Evolutionary conservation across 2,113 vertebrate species (phyloP).

Genomic region (Psilopogon haemacephalus): DNA sequence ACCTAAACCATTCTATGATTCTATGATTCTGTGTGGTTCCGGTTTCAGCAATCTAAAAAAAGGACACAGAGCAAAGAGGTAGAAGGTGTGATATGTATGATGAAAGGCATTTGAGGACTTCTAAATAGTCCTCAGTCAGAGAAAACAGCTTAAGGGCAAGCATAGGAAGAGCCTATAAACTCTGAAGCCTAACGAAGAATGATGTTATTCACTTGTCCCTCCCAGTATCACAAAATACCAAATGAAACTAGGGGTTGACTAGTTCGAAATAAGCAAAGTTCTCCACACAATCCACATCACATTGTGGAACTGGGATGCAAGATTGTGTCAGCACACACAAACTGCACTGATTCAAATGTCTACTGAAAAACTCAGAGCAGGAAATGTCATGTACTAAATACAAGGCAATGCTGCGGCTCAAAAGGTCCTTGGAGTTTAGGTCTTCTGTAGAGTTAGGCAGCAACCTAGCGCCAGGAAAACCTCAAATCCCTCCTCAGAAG

Average conservation of each 20-base stretch:
- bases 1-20: no score
- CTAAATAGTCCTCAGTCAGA: not conserved
- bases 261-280: not conserved
- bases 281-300: not conserved
- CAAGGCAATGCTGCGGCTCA: not conserved
- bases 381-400: not conserved
- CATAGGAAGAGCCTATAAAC: not conserved
- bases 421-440: not conserved
- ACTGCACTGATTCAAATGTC: not conserved
- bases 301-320: not conserved
- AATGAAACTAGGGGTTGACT: not conserved
- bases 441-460: not conserved
- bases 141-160: not conserved
- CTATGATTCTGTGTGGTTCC: not conserved
- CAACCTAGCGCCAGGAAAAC: not conserved
- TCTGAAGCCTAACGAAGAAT: not conserved
- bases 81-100: not conserved
- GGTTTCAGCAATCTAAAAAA: not conserved
- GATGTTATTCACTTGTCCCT: not conserved
- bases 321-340: not conserved
- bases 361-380: not conserved
- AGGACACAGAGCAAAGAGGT: not conserved
- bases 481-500: not conserved
- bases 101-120: constrained; percentile 21
- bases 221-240: not conserved